Evolutionary conservation across 1,140 invertebrate genomes (phyloP), one percentile per base, ranked within the genome.

Genomic region (Rhyacophila brunnea): DNA sequence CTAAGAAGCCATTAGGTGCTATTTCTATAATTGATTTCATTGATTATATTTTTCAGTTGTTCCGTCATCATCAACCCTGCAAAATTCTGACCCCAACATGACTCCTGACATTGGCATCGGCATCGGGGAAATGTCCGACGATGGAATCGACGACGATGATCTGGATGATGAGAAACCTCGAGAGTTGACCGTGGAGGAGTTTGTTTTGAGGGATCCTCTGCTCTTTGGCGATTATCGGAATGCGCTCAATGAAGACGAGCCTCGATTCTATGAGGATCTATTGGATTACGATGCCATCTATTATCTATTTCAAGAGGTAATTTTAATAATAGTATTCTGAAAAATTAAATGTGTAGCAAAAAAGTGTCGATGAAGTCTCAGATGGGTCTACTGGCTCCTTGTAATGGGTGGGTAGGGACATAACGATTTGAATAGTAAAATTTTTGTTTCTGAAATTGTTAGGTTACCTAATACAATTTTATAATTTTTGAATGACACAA

Each of bases 221-320:
- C 76, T 96, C 0, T 96, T 89, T 72, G 93, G 93, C 1, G 93
- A 96, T 68, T 95, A 89, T 53, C 80, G 91, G 32, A 95, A 93
- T 66, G 90, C 91, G 0, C 75, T 89, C 6, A 88, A 88, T 46
- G 89, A 92, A 66, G 82, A 83, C 0, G 89, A 92, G 68, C 74
- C 85, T 0, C 77, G 92, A 59, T 82, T 87, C 55, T 96, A 96
- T 68, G 93, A 96, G 74, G 93, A 96, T 74, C 74, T 96, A 1
- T 73, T 93, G 1, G 92, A 96, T 71, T 96, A 93, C 68, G 87
- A 92, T 60, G 90, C 92, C 0, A 84, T 92, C 5, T 92, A 87
- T 68, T 88, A 82, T 61, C 74, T 95, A 2, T 94, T 95, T 66
- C 85, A 90, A 78, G 91, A 94, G 82, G 88, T 90, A 75, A 35